Evolutionary conservation across 2,113 vertebrate genomes (phyloP).

Genomic region (Hippocampus zosterae): DNA sequence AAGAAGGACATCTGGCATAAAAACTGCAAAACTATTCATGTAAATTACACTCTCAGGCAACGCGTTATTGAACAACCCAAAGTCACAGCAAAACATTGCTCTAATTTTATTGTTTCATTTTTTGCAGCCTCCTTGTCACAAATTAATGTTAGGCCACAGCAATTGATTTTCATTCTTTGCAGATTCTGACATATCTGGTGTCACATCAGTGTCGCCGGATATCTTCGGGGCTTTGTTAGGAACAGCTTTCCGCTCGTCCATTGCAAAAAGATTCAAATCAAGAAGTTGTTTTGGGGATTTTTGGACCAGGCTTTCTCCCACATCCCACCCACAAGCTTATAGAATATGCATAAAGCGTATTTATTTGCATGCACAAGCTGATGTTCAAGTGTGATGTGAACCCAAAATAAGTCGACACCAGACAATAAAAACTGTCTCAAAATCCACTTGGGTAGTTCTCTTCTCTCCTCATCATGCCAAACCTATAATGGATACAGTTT

Average conservation of each 20-base stretch:
- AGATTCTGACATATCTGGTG: background rate
- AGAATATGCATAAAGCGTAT: conserved; percentile 10
- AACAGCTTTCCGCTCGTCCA: background rate
- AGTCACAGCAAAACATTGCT: background rate
- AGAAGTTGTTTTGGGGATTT: background rate
- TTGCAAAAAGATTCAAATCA: background rate
- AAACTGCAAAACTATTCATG: too few relatives aligned
- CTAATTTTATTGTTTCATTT: background rate
- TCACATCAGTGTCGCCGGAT: background rate
- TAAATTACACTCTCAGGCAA: too few relatives aligned
- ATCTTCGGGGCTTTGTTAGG: background rate
- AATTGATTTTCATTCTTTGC: background rate
- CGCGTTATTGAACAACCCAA: too few relatives aligned
- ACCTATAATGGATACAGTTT: conserved; percentile 8
- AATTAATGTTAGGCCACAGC: background rate
- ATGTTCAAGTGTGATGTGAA: background rate
- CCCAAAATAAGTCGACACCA: background rate
- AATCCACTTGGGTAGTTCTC: conserved; percentile 5
- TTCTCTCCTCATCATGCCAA: conserved; percentile 9
- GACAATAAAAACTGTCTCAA: background rate
- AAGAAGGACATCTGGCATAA: too few relatives aligned
- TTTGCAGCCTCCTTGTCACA: background rate
- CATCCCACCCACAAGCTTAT: conserved; percentile 1
- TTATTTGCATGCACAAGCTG: conserved; percentile 6
- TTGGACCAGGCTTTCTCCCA: background rate